Evolutionary conservation across 2,888 invertebrate species (phyloP), one percentile per base, ranked within the genome.

Genomic region (Amiota communis): DNA sequence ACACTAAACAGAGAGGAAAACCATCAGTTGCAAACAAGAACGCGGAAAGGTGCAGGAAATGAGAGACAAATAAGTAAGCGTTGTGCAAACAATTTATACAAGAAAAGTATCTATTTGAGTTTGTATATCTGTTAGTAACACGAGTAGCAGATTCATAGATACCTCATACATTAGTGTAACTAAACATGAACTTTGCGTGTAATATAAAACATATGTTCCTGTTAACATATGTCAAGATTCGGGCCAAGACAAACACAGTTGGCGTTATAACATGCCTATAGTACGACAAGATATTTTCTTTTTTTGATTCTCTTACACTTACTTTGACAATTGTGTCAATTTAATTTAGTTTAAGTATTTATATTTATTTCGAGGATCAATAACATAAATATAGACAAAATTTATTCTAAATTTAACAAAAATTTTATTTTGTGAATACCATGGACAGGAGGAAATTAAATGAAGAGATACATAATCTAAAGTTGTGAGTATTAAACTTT

Each of bases 41-140:
- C 12, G 47, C 56, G 36, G 23, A 78, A 79, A 81, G 81, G 85
- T 77, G 84, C 82, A 85, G 83, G 85, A 85, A 85, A 85, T 81
- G 78, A 84, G 79, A 84, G 84, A 85, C 17, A 20, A 85, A 83
- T 84, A 84, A 78, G 80, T 79, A 77, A 53, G 53, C 53, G 13
- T n/a, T 10, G 59, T 20, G 12, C 20, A 12, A 17, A 59, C 17
- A 20, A 20, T 59, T 15, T 59, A 57, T 57, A 59, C 15, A 8
- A 15, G 53, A 13, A 53, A 53, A 53, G 53, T 12, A 63, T 48
- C 20, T 20, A 56, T n/a, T 57, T 48, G 72, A 77, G 73, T 71
- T 67, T 74, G 77, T 73, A 73, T 72, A 15, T 15, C 8, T 57
- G 57, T 15, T 13, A 10, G 57, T 57, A 15, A 64, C 64, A 61